A percentile compares a stretch with the other conserved stretches of the same genome.
Evolutionary conservation across 2,888 invertebrate genomes (phyloP).

Genomic region (Ectobius pallidus): DNA sequence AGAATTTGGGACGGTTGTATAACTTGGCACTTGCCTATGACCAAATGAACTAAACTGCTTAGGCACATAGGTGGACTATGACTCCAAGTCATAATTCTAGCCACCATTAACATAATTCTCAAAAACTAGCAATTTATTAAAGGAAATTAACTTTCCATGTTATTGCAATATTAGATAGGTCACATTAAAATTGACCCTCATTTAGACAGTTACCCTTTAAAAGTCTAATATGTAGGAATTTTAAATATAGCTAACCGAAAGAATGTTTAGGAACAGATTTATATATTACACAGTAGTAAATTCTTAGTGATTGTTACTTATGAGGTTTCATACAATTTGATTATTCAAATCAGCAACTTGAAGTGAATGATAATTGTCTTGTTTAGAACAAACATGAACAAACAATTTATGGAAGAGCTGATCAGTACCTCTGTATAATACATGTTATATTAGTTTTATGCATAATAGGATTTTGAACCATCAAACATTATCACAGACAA

Average conservation of each 20-base stretch:
- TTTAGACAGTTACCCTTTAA: too few species aligned
- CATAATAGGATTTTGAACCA: neutral
- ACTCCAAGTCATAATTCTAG: neutral
- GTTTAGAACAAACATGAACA: constrained; percentile 2
- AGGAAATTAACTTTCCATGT: too few species aligned
- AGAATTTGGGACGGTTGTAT: constrained; percentile 16
- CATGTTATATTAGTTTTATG: neutral
- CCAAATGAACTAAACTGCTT: neutral
- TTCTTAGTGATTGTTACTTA: too few species aligned
- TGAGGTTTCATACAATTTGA: too few species aligned
- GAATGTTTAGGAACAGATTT: too few species aligned
- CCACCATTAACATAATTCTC: constrained; percentile 5
- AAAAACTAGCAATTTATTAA: too few species aligned
- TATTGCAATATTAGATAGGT: too few species aligned
- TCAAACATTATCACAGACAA: neutral
- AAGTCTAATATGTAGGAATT: too few species aligned
- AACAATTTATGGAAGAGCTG: constrained; percentile 15
- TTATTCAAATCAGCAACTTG: too few species aligned
- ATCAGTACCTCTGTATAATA: neutral
- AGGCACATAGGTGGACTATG: constrained; percentile 19
- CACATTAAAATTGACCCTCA: too few species aligned
- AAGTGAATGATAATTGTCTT: neutral
- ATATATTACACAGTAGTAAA: too few species aligned
- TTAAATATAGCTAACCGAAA: too few species aligned
- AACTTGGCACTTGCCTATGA: neutral